phyloP scores from a whole-genome alignment of 1,140 invertebrate species.

The Neuroterus valhalla region DNA sequence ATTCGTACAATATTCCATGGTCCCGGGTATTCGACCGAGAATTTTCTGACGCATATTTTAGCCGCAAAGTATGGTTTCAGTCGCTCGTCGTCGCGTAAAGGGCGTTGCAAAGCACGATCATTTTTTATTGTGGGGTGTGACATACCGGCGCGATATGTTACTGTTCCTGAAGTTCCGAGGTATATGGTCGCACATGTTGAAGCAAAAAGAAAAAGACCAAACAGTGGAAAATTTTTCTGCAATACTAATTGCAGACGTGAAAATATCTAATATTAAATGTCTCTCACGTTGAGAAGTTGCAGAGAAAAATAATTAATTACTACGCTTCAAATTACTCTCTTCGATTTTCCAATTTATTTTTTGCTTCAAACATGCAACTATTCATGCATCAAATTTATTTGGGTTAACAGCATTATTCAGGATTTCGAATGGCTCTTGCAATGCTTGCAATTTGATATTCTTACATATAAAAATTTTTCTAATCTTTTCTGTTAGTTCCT shows the following conservation, averaged over 20 bases:
- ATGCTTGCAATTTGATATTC: no score
- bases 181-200: constrained; percentile 26
- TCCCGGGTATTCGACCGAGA: constrained; percentile 53
- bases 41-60: constrained; percentile 62
- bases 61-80: constrained; percentile 59
- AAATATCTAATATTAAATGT: no score
- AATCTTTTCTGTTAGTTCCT: neutral
- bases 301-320: no score
- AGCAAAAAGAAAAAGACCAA: constrained; percentile 42
- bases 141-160: constrained; percentile 52
- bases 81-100: constrained; percentile 45
- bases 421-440: no score
- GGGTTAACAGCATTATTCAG: no score
- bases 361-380: no score
- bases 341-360: no score
- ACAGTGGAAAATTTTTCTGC: neutral
- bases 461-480: constrained; percentile 14
- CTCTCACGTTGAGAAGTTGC: no score
- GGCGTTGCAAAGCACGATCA: constrained; percentile 51
- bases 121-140: constrained; percentile 57
- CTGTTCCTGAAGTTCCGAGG: constrained; percentile 48
- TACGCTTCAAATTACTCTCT: no score
- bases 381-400: no score
- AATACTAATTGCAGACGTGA: neutral
- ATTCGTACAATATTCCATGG: constrained; percentile 50